A percentile compares a stretch with the other conserved stretches of the same genome.
These are phyloP conservation scores for Girardinus metallicus DNA, from an alignment of 2,797 vertebrate species.

Conservation along the genomic window DNA sequence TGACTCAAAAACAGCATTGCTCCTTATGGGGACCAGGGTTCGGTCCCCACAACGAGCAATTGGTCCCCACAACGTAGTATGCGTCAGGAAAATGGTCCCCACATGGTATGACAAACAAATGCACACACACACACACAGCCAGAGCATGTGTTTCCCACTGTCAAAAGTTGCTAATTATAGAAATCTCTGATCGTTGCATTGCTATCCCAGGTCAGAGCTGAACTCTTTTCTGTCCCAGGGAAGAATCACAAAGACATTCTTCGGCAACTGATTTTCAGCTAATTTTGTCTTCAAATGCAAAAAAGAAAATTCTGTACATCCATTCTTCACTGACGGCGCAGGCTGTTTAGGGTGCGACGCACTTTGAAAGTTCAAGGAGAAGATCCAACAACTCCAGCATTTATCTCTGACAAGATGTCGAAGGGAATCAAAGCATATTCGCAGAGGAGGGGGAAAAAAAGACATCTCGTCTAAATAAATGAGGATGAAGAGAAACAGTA, in stretches of 20 bases:
- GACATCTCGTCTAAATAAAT: conserved; percentile 37
- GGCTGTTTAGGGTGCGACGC: background rate
- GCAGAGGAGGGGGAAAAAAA: conserved; percentile 15
- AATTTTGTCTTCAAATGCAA: conserved; percentile 19
- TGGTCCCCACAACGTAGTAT: no score
- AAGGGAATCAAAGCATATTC: conserved; percentile 21
- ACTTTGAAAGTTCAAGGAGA: conserved; percentile 3
- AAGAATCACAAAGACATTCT: background rate
- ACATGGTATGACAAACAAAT: no score
- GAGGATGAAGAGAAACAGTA: conserved; percentile 57
- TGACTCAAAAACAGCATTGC: no score
- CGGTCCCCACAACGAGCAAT: no score
- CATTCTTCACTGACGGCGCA: conserved; percentile 12
- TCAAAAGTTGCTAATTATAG: conserved; percentile 55
- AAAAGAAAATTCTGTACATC: conserved; percentile 47
- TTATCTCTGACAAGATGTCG: conserved; percentile 16
- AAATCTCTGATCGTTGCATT: conserved; percentile 44
- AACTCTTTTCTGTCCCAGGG: conserved; percentile 19
- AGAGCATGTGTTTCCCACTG: conserved; percentile 39
- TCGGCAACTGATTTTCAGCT: conserved; percentile 44
- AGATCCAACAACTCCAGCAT: background rate
- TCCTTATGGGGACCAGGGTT: no score
- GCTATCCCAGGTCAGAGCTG: conserved; percentile 45
- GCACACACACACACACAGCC: conserved; percentile 18
- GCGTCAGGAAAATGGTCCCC: no score